A percentile compares a stretch with the other conserved stretches of the same genome.
phyloP scores from a whole-genome alignment of 2,888 invertebrate species.

The Operophtera brumata region DNA sequence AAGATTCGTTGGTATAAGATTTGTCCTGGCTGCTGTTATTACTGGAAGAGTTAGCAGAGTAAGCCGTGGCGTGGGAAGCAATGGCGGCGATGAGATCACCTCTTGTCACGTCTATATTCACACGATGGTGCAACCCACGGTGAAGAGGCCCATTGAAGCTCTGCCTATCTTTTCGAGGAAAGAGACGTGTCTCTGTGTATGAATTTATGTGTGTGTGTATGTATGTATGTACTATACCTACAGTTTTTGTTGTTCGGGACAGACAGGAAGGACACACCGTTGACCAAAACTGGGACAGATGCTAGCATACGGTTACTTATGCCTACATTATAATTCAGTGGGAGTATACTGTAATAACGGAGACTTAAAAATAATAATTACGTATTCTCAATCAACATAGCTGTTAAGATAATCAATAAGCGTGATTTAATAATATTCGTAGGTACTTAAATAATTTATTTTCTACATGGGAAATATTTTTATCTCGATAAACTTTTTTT shows the following conservation, averaged over 20 bases:
- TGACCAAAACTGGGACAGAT: neutral
- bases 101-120: too few relatives aligned
- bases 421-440: neutral
- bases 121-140: too few relatives aligned
- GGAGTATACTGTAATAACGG: neutral
- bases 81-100: too few relatives aligned
- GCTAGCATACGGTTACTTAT: neutral
- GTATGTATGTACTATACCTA: neutral
- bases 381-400: neutral
- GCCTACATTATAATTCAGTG: neutral
- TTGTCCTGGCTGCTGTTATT: too few relatives aligned
- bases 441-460: neutral
- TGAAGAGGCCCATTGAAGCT: too few relatives aligned
- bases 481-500: too few relatives aligned
- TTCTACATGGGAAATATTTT: slow-evolving; percentile 1
- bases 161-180: too few relatives aligned
- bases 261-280: neutral
- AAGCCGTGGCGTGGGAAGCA: too few relatives aligned
- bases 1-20: too few relatives aligned
- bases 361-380: neutral
- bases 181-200: too few relatives aligned
- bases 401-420: neutral
- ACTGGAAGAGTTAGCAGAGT: too few relatives aligned
- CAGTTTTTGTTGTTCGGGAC: neutral
- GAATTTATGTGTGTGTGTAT: too few relatives aligned